Evolutionary conservation across 2,888 invertebrate genomes (phyloP).

Genomic region (Diarsia brunnea): DNA sequence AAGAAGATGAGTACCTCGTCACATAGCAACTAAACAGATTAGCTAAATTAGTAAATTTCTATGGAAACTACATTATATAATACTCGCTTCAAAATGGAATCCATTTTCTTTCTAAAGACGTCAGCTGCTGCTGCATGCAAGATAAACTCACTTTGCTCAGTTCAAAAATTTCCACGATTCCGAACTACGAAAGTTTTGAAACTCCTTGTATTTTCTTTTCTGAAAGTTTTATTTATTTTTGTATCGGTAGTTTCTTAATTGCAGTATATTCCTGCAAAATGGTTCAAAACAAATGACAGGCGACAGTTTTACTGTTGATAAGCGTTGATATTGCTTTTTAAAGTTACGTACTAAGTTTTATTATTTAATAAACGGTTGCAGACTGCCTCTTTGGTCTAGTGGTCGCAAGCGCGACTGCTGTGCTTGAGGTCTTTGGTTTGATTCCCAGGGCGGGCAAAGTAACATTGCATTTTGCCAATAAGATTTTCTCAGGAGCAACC

Average conservation of each 20-base stretch:
- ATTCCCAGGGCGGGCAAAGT: too few species aligned
- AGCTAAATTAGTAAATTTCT: neutral
- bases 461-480: too few species aligned
- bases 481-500: too few species aligned
- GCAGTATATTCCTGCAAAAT: conserved; percentile 36
- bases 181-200: conserved; percentile 51
- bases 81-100: conserved; percentile 10
- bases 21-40: neutral
- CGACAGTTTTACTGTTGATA: conserved; percentile 3
- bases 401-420: too few species aligned
- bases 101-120: conserved; percentile 55
- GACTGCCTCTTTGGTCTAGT: too few species aligned
- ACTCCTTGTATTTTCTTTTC: conserved; percentile 50
- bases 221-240: conserved; percentile 51
- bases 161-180: conserved; percentile 58
- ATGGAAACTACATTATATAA: conserved; percentile 15
- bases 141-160: conserved; percentile 60
- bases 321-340: neutral
- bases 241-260: conserved; percentile 58
- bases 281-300: conserved; percentile 6
- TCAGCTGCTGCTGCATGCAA: conserved; percentile 65
- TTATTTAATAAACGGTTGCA: neutral
- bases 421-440: too few species aligned
- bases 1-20: neutral
- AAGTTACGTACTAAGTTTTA: neutral